Evolutionary conservation across 1,140 invertebrate genomes (phyloP).

Genomic region (Rhagoletis pomonella): DNA sequence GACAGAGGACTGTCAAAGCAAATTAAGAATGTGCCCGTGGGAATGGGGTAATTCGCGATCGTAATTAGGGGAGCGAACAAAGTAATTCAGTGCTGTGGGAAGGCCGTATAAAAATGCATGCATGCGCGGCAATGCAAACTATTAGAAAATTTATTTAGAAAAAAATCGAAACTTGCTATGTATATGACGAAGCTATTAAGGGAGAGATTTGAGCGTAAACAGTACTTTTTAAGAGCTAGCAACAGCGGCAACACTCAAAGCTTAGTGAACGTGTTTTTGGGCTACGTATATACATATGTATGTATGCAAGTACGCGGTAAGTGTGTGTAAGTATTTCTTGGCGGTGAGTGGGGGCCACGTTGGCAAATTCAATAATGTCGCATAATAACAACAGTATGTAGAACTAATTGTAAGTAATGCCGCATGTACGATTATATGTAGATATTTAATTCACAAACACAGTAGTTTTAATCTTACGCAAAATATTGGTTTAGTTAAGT

Average conservation of each 20-base stretch:
- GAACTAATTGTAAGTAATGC: background rate
- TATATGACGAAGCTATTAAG: background rate
- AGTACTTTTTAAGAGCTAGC: background rate
- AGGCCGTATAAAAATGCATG: background rate
- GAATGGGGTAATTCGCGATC: too few relatives aligned
- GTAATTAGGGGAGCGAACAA: too few relatives aligned
- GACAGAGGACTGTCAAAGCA: too few relatives aligned
- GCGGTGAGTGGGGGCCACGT: slow-evolving; percentile 36
- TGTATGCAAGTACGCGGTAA: background rate
- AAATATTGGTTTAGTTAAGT: background rate
- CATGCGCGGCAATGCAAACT: slow-evolving; percentile 43
- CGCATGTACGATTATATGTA: background rate
- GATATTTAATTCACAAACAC: background rate
- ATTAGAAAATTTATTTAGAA: slow-evolving; percentile 13
- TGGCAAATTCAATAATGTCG: slow-evolving; percentile 5
- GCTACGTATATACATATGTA: background rate
- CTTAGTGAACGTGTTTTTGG: slow-evolving; percentile 5
- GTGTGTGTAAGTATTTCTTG: background rate
- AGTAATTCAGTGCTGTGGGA: too few relatives aligned
- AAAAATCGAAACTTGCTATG: background rate
- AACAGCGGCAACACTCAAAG: slow-evolving; percentile 6
- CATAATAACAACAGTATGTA: background rate
- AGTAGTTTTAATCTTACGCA: background rate
- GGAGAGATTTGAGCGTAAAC: slow-evolving; percentile 5
- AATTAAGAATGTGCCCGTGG: too few relatives aligned